Conservation (phyloP, 2,113 vertebrate genomes). For the Peromyscus maniculatus region DNA sequence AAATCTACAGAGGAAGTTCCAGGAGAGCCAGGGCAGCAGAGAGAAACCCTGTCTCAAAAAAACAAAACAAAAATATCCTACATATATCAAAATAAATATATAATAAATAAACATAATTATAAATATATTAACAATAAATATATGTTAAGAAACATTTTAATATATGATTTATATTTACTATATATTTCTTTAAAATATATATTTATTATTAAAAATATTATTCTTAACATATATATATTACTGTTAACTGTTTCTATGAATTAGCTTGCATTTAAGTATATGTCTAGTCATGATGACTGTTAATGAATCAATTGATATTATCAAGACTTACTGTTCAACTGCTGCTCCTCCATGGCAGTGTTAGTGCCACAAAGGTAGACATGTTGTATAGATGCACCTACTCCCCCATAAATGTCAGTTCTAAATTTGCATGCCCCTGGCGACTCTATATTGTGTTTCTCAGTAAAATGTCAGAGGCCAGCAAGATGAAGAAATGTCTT, state of each 20-base stretch:
- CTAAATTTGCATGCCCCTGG: not conserved
- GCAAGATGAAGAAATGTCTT: not conserved
- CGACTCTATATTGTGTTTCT: not conserved
- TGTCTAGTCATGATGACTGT: not conserved
- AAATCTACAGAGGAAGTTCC: not conserved
- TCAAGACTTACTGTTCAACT: not conserved
- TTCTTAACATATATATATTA: too few relatives aligned
- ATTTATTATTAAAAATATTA: not conserved
- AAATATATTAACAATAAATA: not conserved
- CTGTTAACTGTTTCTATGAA: not conserved
- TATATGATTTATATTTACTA: not conserved
- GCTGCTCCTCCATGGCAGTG: not conserved
- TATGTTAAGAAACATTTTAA: not conserved
- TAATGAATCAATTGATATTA: not conserved
- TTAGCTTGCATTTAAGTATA: slow-evolving; percentile 10
- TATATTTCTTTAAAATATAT: not conserved
- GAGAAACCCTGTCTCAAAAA: not conserved
- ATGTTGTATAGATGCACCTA: rapidly evolving
- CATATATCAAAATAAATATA: not conserved
- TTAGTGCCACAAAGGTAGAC: too few relatives aligned
- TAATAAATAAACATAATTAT: not conserved
- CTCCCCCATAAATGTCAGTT: not conserved
- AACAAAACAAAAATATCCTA: not conserved
- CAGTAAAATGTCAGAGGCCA: not conserved
- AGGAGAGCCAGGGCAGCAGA: not conserved